These are phyloP conservation scores for Lymantria dispar DNA, from an alignment of 2,888 invertebrate genomes.

Conservation along the genomic window DNA sequence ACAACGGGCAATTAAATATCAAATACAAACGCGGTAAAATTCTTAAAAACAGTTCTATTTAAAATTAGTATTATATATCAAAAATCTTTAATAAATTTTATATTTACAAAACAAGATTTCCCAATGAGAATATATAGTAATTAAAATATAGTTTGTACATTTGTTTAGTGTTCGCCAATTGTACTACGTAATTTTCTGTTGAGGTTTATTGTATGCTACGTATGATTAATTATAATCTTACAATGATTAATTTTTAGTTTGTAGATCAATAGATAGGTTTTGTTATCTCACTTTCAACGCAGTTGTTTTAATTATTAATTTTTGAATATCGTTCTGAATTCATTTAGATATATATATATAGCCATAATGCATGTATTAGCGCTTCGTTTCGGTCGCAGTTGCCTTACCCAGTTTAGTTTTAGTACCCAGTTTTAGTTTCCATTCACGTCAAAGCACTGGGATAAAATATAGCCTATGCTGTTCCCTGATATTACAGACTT, in stretches of 20 bases:
- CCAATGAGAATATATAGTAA: conserved; percentile 7
- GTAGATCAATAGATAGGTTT: conserved; percentile 3
- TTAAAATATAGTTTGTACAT: neutral
- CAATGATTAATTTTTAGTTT: conserved; percentile 8
- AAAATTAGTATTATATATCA: too few relatives aligned
- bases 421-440: too few relatives aligned
- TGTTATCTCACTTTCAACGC: conserved; percentile 4
- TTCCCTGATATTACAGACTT: too few relatives aligned
- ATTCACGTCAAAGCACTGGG: too few relatives aligned
- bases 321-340: neutral
- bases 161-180: conserved; percentile 13
- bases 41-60: too few relatives aligned
- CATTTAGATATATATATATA: neutral
- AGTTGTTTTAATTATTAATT: neutral
- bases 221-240: conserved; percentile 10
- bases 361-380: too few relatives aligned
- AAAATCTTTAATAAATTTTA: too few relatives aligned
- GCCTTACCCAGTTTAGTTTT: too few relatives aligned
- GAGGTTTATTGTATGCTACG: conserved; percentile 10
- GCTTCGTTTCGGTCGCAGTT: too few relatives aligned
- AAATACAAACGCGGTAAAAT: too few relatives aligned
- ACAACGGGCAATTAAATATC: too few relatives aligned
- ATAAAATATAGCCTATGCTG: too few relatives aligned
- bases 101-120: neutral
- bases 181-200: conserved; percentile 10